A percentile compares a stretch with the other conserved stretches of the same genome.
These are phyloP conservation scores for Ophion costatus DNA, from an alignment of 2,888 invertebrate genomes.

Conservation along the genomic window DNA sequence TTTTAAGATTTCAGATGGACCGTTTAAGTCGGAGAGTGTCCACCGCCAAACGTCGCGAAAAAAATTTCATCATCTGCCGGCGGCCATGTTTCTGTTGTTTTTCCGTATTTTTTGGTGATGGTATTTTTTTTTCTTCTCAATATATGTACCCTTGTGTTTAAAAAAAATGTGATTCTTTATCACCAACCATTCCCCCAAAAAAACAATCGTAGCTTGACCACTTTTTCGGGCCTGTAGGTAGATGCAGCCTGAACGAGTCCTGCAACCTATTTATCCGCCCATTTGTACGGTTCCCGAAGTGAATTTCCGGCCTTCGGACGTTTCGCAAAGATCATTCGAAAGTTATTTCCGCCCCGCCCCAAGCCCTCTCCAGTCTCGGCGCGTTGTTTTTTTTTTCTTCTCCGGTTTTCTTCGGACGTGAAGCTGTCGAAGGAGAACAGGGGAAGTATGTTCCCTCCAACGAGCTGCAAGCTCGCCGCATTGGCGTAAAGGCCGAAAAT, in stretches of 20 bases:
- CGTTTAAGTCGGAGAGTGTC: too few species aligned
- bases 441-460: slow-evolving; percentile 18
- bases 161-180: too few species aligned
- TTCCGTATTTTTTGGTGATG: too few species aligned
- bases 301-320: slow-evolving; percentile 25
- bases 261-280: background rate
- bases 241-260: background rate
- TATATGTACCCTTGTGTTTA: too few species aligned
- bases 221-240: too few species aligned
- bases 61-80: too few species aligned
- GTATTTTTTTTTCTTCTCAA: too few species aligned
- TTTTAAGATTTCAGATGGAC: too few species aligned
- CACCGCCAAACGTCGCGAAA: too few species aligned
- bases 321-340: background rate
- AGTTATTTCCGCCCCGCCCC: slow-evolving; percentile 4
- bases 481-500: slow-evolving; percentile 57
- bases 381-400: slow-evolving; percentile 39
- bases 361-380: background rate
- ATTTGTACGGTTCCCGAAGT: background rate
- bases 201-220: too few species aligned
- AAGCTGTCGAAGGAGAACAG: slow-evolving; percentile 14
- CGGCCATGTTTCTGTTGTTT: too few species aligned
- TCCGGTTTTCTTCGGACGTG: slow-evolving; percentile 11
- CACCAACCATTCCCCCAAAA: too few species aligned
- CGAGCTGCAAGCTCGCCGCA: slow-evolving; percentile 50